A percentile compares a stretch with the other conserved stretches of the same genome.
These are phyloP conservation scores for Frankliniella fusca DNA, from an alignment of 2,888 invertebrate species.

Conservation along the genomic window DNA sequence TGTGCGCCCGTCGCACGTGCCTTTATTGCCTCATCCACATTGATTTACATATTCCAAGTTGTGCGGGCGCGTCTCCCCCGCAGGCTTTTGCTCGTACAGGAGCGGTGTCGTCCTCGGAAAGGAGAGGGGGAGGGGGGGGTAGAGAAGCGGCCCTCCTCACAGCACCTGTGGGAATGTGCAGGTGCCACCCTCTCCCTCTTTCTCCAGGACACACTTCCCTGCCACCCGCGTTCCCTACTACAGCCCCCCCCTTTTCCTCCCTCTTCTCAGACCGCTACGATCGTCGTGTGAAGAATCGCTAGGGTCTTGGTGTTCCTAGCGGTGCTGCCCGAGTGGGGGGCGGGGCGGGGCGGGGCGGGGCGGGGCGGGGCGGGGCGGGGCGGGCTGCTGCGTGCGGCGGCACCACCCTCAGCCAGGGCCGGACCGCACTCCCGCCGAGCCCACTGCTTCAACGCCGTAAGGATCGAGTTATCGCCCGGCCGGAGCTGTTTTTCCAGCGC, in stretches of 20 bases:
- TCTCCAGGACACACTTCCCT: too few species aligned
- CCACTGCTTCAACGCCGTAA: not conserved
- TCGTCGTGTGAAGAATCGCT: slow-evolving; percentile 3
- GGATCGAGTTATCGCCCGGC: slow-evolving; percentile 13
- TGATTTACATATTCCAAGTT: slow-evolving; percentile 13
- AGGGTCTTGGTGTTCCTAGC: not conserved
- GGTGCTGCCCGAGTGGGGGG: not conserved
- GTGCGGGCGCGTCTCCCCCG: not conserved
- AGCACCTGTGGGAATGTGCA: slow-evolving; percentile 2
- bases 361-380: too few species aligned
- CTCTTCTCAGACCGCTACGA: not conserved
- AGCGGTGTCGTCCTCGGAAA: not conserved
- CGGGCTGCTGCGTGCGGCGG: too few species aligned
- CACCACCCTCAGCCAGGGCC: not conserved
- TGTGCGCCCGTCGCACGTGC: not conserved
- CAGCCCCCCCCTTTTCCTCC: too few species aligned
- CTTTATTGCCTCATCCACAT: not conserved
- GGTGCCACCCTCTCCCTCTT: not conserved
- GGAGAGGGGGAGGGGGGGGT: not conserved
- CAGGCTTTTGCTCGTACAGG: not conserved
- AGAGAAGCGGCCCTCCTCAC: not conserved
- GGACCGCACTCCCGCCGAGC: not conserved
- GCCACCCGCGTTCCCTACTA: too few species aligned
- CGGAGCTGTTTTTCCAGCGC: not conserved
- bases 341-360: not conserved